Percentiles rank a stretch among this genome's conserved stretches.
phyloP scores from a whole-genome alignment of 2,797 vertebrate genomes.

The Choloepus didactylus region DNA sequence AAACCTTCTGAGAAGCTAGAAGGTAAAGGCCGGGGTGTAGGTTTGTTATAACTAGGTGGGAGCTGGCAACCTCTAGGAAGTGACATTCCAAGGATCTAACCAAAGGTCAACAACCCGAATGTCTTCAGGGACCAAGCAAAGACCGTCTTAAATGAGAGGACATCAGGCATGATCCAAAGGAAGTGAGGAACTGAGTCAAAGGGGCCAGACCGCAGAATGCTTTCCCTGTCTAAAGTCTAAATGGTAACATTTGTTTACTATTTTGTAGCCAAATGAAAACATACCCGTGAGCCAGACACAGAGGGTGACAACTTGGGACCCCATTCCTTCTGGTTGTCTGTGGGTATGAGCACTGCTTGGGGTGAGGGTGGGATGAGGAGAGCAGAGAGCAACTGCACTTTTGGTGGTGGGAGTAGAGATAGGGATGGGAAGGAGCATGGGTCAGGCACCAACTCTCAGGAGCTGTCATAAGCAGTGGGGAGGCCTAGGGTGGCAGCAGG shows the following conservation, averaged over 20 bases:
- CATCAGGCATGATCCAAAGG: too few relatives aligned
- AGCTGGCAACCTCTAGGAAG: neutral
- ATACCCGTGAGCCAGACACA: neutral
- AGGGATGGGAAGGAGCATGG: neutral
- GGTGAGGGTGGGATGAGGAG: neutral
- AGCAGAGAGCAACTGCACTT: neutral
- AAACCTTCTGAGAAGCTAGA: neutral
- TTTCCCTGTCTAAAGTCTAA: too few relatives aligned
- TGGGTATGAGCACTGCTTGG: neutral
- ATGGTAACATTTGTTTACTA: neutral
- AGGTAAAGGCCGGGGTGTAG: neutral
- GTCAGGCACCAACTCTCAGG: neutral
- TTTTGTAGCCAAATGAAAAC: neutral
- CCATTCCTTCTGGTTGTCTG: neutral
- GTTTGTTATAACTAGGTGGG: neutral
- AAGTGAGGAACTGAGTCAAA: neutral
- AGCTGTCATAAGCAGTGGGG: neutral
- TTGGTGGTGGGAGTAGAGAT: neutral
- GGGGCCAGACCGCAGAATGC: neutral
- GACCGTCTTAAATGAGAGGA: neutral
- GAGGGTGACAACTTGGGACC: neutral
- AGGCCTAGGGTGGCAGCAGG: neutral
- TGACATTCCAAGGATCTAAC: neutral
- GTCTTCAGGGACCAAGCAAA: neutral
- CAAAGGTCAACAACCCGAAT: neutral